Conservation (phyloP, 1,140 invertebrate species). For the Melipona quadrifasciata region DNA sequence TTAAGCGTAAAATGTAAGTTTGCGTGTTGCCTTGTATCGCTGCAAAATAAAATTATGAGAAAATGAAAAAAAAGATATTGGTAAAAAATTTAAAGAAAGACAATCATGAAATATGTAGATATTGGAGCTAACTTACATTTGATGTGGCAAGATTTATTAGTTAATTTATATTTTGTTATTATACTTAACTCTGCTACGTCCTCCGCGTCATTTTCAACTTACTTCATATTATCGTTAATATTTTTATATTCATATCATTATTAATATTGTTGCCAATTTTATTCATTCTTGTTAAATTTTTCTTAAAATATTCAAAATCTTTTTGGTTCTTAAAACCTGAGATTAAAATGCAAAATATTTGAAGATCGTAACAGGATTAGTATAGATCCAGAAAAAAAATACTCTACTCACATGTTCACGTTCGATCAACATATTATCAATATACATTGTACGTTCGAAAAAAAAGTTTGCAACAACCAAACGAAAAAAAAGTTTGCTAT, state of each 20-base stretch:
- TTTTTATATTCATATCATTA: not conserved
- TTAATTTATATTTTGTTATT: not conserved
- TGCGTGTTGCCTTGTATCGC: not conserved
- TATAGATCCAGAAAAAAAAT: not conserved
- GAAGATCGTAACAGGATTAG: not conserved
- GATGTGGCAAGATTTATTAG: not conserved
- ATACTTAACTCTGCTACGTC: not conserved
- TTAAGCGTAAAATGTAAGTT: not conserved
- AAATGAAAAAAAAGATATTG: not conserved
- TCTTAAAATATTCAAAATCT: not conserved
- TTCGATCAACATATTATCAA: not conserved
- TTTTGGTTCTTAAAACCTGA: not conserved
- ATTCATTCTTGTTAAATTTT: not conserved
- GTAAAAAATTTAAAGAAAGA: not conserved
- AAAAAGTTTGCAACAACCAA: not conserved
- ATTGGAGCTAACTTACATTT: not conserved
- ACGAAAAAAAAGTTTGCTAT: not conserved
- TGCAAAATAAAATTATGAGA: slow-evolving; percentile 34
- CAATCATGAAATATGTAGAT: too few relatives aligned
- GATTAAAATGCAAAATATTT: not conserved
- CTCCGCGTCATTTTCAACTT: not conserved
- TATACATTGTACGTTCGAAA: not conserved
- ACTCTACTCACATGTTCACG: not conserved
- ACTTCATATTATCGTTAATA: too few relatives aligned
- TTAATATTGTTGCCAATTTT: not conserved